phyloP scores from a whole-genome alignment of 2,888 invertebrate species.

The Andrena camellia region DNA sequence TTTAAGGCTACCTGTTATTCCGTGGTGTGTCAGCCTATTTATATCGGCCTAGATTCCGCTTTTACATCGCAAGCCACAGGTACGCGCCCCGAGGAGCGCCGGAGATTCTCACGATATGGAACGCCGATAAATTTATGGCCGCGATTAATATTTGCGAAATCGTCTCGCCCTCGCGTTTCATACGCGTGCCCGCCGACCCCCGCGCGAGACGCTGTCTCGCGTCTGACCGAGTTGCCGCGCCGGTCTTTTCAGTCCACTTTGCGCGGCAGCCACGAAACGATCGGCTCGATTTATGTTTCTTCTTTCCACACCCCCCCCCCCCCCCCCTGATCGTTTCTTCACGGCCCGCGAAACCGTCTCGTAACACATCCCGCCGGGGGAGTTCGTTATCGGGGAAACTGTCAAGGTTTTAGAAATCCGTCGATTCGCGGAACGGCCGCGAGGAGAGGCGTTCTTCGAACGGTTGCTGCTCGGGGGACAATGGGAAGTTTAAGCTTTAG shows the following conservation, averaged over 20 bases:
- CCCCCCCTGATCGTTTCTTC: not conserved
- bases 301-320: conserved; percentile 14
- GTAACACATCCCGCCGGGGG: conserved; percentile 18
- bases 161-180: conserved; percentile 28
- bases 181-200: not conserved
- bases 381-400: conserved; percentile 33
- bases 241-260: conserved; percentile 27
- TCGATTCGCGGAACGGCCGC: conserved; percentile 4
- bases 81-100: conserved; percentile 75
- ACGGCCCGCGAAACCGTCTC: conserved; percentile 25
- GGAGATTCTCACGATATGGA: conserved; percentile 81
- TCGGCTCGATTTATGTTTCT: not conserved
- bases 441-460: not conserved
- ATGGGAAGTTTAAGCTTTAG: too few species aligned
- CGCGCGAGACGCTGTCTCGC: conserved; percentile 7
- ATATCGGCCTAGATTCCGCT: conserved; percentile 85
- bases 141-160: conserved; percentile 80
- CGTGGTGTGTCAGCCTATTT: conserved; percentile 83
- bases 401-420: conserved; percentile 59
- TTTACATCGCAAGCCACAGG: conserved; percentile 80
- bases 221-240: conserved; percentile 42
- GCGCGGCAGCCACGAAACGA: conserved; percentile 43
- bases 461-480: too few species aligned
- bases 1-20: conserved; percentile 85
- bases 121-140: conserved; percentile 73